Evolutionary conservation across 2,797 vertebrate genomes (phyloP).

Genomic region (Chiropotes sagulatus): DNA sequence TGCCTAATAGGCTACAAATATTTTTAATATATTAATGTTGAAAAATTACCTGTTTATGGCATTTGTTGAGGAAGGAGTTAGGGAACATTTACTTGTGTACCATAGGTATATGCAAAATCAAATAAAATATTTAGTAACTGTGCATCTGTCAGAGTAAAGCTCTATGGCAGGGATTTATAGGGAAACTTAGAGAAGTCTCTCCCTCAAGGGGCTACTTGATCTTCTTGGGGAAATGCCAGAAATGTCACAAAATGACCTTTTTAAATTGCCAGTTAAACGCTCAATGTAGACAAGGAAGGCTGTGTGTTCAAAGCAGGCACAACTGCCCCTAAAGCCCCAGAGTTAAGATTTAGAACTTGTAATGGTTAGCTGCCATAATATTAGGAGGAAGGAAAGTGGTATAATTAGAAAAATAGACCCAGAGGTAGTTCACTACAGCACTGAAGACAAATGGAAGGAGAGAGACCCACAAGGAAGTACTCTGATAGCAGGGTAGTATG

Average conservation of each 20-base stretch:
- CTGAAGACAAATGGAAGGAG: background rate
- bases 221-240: conserved; percentile 4
- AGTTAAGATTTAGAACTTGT: background rate
- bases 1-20: background rate
- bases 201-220: background rate
- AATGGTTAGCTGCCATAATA: background rate
- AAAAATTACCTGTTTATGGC: background rate
- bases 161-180: background rate
- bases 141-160: background rate
- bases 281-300: background rate
- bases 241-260: background rate
- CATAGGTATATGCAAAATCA: background rate
- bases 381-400: background rate
- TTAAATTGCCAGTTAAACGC: background rate
- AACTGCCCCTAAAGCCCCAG: background rate
- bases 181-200: background rate
- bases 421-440: background rate
- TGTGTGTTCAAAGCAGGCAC: background rate
- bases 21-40: background rate
- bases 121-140: background rate
- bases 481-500: background rate
- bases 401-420: background rate
- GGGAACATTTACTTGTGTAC: background rate
- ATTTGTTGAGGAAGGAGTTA: background rate
- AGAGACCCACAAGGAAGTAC: background rate